These are phyloP conservation scores for Eurytoma californica DNA, from an alignment of 2,888 invertebrate genomes.

Conservation along the genomic window DNA sequence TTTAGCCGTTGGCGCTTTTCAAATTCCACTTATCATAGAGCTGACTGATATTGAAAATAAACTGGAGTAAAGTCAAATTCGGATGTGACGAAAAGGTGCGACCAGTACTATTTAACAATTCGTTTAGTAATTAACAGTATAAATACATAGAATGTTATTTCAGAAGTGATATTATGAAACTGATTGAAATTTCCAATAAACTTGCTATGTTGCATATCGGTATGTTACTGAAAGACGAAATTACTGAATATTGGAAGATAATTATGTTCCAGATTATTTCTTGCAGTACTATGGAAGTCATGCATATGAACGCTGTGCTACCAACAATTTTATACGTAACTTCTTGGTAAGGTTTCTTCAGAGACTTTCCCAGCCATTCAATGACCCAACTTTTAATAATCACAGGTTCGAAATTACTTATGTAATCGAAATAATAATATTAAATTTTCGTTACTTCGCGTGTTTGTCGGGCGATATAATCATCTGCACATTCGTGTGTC, in stretches of 20 bases:
- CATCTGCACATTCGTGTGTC: conserved; percentile 18
- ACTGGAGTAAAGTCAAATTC: conserved; percentile 2
- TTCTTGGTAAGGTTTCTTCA: conserved; percentile 16
- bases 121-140: neutral
- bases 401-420: conserved; percentile 25
- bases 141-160: neutral
- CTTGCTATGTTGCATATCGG: neutral
- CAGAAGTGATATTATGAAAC: neutral
- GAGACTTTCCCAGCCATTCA: neutral
- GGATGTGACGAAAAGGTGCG: too few relatives aligned
- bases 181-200: neutral
- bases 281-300: neutral
- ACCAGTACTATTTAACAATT: neutral
- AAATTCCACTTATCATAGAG: neutral
- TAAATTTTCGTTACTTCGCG: neutral
- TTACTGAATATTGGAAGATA: neutral
- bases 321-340: neutral
- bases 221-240: neutral
- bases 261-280: neutral
- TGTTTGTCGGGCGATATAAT: neutral
- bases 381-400: neutral
- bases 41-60: neutral
- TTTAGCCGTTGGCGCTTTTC: neutral
- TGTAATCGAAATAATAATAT: neutral
- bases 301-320: neutral